Base-by-base conservation (phyloP, 2,888 invertebrate genomes). In the Isoperla grammatica region DNA sequence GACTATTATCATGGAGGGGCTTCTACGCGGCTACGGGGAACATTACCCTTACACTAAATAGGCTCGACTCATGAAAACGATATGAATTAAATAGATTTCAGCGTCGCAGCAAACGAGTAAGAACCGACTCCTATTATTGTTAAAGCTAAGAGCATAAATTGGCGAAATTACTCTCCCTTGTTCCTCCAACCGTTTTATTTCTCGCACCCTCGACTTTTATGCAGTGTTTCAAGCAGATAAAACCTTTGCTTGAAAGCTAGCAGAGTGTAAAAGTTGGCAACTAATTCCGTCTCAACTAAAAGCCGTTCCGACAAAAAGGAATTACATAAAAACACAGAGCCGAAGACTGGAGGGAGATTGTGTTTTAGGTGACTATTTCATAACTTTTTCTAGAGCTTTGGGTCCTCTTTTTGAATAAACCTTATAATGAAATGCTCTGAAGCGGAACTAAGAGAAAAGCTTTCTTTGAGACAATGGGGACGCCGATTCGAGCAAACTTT, bases 161-260 rank as follows among this genome's bases (percentile, higher is more conserved):
- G 53, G 53, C 53, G 19, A 53, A 53, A 53, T 53, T 53, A 53
- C 53, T 37, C 19, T 37, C 35, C 53, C 53, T 17, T 37, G 40
- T n/a, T 39, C 35, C 37, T 17, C 15, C 19, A 37, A 37, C 39
- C 53, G 37, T 53, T 53, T 53, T 53, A 37, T 53, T 35, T 53
- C 37, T 53, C 53, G 53, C 53, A 53, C 53, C 53, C 53, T 39
- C 53, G 53, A 20, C 53, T 53, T 53, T 53, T 39, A 53, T 37
- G 20, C 19, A 39, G 39, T 53, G 53, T 53, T 39, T 39, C 17
- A 39, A 17, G 53, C 53, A 37, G 15, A 37, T 37, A 53, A 53
- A 53, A 39, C 53, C 53, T 53, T 46, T 53, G 49, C 49, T 29
- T 50, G 29, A 15, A 50, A 50, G 49, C 49, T 15, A 23, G 29